Conservation (phyloP, 2,888 invertebrate genomes). For the Blastobasis adustella region DNA sequence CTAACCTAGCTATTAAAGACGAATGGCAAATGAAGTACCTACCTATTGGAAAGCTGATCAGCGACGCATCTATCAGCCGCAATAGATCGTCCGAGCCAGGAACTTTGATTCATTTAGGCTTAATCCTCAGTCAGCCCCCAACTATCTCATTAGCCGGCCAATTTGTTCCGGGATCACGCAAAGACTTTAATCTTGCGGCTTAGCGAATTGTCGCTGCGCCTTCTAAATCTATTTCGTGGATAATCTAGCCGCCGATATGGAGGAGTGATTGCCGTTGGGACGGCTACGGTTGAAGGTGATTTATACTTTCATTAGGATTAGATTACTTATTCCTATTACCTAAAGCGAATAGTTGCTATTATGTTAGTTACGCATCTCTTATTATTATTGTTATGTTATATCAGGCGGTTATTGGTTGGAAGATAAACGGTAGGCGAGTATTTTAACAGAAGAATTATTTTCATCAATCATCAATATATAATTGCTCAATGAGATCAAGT, state of each 20-base stretch:
- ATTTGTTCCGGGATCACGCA: slow-evolving; percentile 56
- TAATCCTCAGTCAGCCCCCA: slow-evolving; percentile 49
- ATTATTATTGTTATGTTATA: too few relatives aligned
- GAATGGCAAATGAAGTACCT: not conserved
- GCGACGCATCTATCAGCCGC: not conserved
- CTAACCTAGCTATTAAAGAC: not conserved
- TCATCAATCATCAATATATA: too few relatives aligned
- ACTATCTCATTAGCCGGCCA: slow-evolving; percentile 65
- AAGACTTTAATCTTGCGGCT: slow-evolving; percentile 56
- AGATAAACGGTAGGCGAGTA: too few relatives aligned
- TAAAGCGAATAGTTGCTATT: too few relatives aligned
- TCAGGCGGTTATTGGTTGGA: too few relatives aligned
- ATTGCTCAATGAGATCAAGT: too few relatives aligned
- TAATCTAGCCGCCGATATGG: not conserved
- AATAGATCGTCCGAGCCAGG: slow-evolving; percentile 22
- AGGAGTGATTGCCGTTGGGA: not conserved
- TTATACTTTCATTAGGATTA: not conserved
- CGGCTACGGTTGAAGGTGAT: not conserved
- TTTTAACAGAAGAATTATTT: too few relatives aligned
- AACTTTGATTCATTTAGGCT: slow-evolving; percentile 25
- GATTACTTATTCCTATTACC: not conserved
- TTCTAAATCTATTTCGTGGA: slow-evolving; percentile 15
- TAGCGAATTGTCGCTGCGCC: slow-evolving; percentile 26
- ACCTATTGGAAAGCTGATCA: not conserved
- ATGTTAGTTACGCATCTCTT: too few relatives aligned